phyloP scores from a whole-genome alignment of 2,888 invertebrate species.

The Drosophila siamana region DNA sequence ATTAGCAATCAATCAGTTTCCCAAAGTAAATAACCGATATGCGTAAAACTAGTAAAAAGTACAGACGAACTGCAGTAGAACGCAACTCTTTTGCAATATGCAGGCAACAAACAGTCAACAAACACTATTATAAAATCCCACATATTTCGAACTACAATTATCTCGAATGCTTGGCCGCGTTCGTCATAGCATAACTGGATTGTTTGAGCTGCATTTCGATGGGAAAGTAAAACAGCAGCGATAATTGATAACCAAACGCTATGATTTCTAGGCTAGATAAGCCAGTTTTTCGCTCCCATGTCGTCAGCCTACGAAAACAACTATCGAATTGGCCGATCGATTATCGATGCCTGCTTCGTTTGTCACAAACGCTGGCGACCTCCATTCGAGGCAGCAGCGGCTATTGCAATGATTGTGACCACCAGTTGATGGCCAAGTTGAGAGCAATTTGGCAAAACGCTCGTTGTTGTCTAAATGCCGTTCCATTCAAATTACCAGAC shows the following conservation, averaged over 20 bases:
- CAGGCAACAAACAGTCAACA: no score
- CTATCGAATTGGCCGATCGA: conserved; percentile 43
- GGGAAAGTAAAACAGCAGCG: conserved; percentile 48
- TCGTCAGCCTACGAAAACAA: conserved; percentile 35
- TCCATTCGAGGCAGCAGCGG: conserved; percentile 12
- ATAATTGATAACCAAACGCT: conserved; percentile 42
- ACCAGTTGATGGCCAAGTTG: conserved; percentile 61
- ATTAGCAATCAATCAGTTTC: conserved; percentile 66
- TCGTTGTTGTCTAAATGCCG: conserved; percentile 28
- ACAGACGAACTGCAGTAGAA: conserved; percentile 8
- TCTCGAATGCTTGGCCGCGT: not conserved
- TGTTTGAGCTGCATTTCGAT: conserved; percentile 9
- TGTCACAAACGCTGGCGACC: conserved; percentile 7
- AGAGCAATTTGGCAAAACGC: conserved; percentile 60
- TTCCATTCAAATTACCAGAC: conserved; percentile 44
- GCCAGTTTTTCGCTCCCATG: conserved; percentile 27
- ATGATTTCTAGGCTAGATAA: conserved; percentile 54
- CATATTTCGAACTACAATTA: not conserved
- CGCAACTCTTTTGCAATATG: not conserved
- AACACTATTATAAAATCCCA: no score
- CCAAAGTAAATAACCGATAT: conserved; percentile 50
- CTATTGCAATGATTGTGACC: conserved; percentile 46
- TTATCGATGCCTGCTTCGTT: conserved; percentile 1
- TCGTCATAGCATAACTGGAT: not conserved
- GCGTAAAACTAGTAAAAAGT: conserved; percentile 13